Conservation (phyloP, 2,888 invertebrate genomes). For the Diachrysia chrysitis region DNA sequence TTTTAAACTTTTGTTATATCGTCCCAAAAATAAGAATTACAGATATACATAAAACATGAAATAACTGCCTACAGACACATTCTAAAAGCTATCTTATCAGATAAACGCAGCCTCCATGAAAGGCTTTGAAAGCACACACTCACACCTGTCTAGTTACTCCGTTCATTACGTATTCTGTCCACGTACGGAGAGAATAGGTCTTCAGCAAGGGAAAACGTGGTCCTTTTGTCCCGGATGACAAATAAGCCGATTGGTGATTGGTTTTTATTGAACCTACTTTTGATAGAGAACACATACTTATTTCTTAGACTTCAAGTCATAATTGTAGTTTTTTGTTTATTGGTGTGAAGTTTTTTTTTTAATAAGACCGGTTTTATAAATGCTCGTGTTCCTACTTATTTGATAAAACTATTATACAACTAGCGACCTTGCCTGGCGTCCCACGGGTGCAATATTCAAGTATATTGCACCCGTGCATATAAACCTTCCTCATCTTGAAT, state of each 20-base stretch:
- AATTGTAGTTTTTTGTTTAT: neutral
- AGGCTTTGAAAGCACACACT: neutral
- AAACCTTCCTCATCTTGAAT: no score
- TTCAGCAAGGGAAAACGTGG: neutral
- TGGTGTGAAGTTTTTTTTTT: no score
- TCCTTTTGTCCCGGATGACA: neutral
- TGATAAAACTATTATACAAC: no score
- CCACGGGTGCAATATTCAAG: no score
- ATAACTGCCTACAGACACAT: neutral
- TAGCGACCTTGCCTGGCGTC: no score
- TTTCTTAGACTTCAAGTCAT: neutral
- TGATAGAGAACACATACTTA: no score
- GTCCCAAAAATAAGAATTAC: no score
- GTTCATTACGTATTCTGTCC: neutral
- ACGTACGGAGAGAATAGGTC: neutral
- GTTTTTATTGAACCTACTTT: no score
- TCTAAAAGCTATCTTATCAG: neutral
- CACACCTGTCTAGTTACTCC: conserved; percentile 2
- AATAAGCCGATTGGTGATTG: neutral
- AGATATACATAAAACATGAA: neutral
- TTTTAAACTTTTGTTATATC: no score
- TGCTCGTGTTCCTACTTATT: no score
- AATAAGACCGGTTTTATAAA: no score
- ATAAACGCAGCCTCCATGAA: neutral
- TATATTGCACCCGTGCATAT: no score